Conservation (phyloP, 1,140 invertebrate genomes). For the Metopolophium dirhodum region DNA sequence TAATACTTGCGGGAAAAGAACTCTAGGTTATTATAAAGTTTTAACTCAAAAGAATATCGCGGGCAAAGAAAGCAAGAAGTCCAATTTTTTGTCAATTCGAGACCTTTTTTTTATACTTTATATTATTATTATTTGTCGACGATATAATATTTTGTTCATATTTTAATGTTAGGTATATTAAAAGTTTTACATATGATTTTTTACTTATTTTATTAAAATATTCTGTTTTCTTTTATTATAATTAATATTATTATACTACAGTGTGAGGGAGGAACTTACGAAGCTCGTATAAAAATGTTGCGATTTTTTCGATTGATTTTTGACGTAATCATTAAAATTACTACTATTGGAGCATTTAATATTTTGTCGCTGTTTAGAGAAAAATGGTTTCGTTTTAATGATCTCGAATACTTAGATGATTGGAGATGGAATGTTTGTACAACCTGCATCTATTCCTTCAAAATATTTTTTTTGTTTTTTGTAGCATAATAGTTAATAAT, state of each 20-base stretch:
- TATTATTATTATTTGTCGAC: neutral
- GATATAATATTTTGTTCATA: neutral
- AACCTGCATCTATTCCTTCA: too few species aligned
- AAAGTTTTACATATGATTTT: neutral
- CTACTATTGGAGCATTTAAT: neutral
- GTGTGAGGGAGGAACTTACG: neutral
- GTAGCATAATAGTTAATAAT: too few species aligned
- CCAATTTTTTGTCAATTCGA: neutral
- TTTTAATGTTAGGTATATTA: neutral
- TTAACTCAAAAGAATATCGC: neutral
- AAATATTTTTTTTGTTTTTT: too few species aligned
- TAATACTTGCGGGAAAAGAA: neutral
- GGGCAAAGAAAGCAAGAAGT: neutral
- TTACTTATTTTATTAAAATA: neutral
- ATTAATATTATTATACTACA: neutral
- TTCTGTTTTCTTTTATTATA: neutral
- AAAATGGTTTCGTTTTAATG: too few species aligned
- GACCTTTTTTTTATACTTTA: neutral
- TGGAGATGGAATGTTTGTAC: too few species aligned
- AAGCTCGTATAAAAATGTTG: neutral
- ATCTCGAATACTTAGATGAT: too few species aligned
- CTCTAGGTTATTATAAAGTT: conserved; percentile 15
- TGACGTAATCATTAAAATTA: neutral
- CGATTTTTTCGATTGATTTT: neutral
- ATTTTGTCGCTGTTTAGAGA: too few species aligned